Base-by-base conservation (phyloP, 2,888 invertebrate species). In the Xylota sylvarum region DNA sequence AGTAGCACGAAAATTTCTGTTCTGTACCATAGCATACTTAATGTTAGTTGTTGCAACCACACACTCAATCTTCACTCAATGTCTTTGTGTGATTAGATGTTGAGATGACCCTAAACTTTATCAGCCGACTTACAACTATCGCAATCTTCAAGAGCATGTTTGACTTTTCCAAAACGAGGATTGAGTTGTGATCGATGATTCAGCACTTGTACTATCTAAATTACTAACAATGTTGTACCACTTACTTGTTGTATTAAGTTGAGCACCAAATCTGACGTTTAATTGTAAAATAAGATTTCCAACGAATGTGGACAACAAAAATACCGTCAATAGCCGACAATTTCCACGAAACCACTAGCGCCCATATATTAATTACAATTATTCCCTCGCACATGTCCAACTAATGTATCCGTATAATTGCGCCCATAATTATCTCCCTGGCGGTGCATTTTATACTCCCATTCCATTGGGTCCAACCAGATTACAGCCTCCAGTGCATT, bases 361-460 rank as follows among this genome's bases (percentile, higher is more conserved):
- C 30, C 67, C 55, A 78, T 74, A 80, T 76, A 85, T 85, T 85
- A 85, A 85, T 80, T 80, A 85, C 80, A 85, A 80, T 76, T 65
- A 65, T 80, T 52, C 56, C 43, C 70, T 70, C 58, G 74, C 50
- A 35, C 46, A 46, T 55, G 67, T 55, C 37, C 46, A 55, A 52
- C 58, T 72, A 74, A 84, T 67, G 60, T 69, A 46, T 78, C 23
- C 56, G 70, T 56, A 74, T 80, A 85, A 85, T 85, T 76, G 70
- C 37, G 7, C 5, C 46, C 30, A 70, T 72, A 85, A 85, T 85
- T 85, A 72, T 76, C 55, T 32, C 23, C 37, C 43, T 60, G 56
- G 12, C 37, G 70, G 70, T 79, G 80, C 46, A 76, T 77, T 79
- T 65, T 37, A 30, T 14, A 70, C 76, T 67, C 32, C 10, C 58